Base-by-base conservation (phyloP, 1,140 invertebrate species). In the Cecropterus lyciades region DNA sequence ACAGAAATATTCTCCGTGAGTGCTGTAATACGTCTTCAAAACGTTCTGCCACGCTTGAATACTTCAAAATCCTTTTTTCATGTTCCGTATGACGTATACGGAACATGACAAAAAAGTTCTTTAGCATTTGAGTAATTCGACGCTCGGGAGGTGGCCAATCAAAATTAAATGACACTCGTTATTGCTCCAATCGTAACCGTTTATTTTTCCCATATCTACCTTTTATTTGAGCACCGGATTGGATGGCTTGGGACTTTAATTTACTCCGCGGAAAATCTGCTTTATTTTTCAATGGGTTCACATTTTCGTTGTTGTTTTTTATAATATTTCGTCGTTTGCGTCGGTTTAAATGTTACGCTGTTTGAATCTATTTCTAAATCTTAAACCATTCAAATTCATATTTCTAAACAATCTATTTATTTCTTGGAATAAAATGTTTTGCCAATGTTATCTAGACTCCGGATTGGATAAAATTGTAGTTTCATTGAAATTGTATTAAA, bases 111-210 rank as follows among this genome's bases (percentile, higher is more conserved):
- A n/a, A n/a, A n/a, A n/a, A n/a, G 16, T 30, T 14, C 43, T 59
- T 45, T 15, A 46, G 14, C 43, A 42, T 46, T 30, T 20, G 40
- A 46, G 56, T 59, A 59, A 59, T 52, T 33, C 57, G 20, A 20
- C 56, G 51, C 24, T 17, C 51, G 70, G 63, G 62, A 17, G 57
- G 16, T 37, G 40, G 69, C 70, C 73, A 72, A 75, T 78, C 75
- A 75, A 73, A 78, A 67, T 75, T 75, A 78, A 78, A 75, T 62
- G 75, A 56, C 43, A 52, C 42, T 75, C 72, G 70, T 75, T 72
- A 75, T 65, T 52, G 45, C 51, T 55, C 15, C 63, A 16, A 40
- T 65, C 43, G 64, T 52, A 65, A 45, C 56, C 66, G 55, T 66
- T 72, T 72, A 68, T 68, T 72, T 65, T 37, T 49, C 40, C 56